Evolutionary conservation across 2,113 vertebrate species (phyloP).

Genomic region (Saccopteryx leptura): DNA sequence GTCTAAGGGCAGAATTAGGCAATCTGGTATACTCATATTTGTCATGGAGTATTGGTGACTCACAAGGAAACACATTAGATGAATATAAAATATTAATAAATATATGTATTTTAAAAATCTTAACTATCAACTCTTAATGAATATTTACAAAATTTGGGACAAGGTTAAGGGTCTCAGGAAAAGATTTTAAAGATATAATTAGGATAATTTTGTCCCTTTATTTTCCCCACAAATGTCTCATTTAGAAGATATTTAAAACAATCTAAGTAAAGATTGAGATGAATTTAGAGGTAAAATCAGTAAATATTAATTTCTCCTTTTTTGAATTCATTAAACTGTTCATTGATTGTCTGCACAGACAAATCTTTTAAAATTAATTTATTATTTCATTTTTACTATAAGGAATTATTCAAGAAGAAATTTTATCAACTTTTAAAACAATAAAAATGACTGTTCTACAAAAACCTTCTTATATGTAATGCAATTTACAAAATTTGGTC

Average conservation of each 20-base stretch:
- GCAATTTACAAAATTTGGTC: background rate
- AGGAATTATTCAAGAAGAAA: background rate
- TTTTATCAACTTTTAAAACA: conserved; percentile 18
- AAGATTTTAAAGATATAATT: conserved; percentile 8
- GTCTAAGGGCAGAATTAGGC: background rate
- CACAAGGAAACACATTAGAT: background rate
- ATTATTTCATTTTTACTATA: background rate
- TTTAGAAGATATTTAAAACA: conserved; percentile 8
- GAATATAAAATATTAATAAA: background rate
- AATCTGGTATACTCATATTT: background rate
- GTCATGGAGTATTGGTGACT: background rate
- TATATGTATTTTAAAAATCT: background rate
- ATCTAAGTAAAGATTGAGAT: background rate
- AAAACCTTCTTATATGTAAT: background rate
- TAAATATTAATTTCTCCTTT: background rate
- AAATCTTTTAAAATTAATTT: background rate
- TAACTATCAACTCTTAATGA: background rate
- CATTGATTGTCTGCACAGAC: background rate
- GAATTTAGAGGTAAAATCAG: background rate
- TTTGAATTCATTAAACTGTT: background rate
- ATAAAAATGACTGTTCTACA: background rate
- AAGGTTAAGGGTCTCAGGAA: background rate
- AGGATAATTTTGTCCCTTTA: background rate
- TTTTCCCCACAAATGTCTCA: background rate
- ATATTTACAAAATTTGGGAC: background rate